Percentiles rank a stretch among this genome's conserved stretches.
These are phyloP conservation scores for Kradibia gibbosae DNA, from an alignment of 1,140 invertebrate genomes.

Conservation along the genomic window DNA sequence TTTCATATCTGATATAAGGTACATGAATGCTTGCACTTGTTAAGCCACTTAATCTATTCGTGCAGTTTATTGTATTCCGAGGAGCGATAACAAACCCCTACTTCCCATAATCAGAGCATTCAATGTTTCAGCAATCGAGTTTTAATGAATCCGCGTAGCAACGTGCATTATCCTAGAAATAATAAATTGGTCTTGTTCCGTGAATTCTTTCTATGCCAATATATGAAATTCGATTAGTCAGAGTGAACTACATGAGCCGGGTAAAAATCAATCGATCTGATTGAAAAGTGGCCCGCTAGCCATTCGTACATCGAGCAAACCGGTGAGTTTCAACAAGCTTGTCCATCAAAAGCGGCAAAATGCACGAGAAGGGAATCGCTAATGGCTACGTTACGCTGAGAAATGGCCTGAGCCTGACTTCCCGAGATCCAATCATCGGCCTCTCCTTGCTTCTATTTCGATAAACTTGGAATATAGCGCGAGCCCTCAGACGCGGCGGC, in stretches of 20 bases:
- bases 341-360: constrained; percentile 9
- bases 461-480: constrained; percentile 20
- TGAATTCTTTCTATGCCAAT: not conserved
- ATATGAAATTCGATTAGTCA: not conserved
- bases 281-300: not conserved
- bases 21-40: too few relatives aligned
- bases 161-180: not conserved
- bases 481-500: not conserved
- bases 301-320: not conserved
- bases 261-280: not conserved
- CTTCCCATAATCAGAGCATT: too few relatives aligned
- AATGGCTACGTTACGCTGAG: not conserved
- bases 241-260: not conserved
- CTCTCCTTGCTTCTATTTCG: not conserved
- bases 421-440: not conserved
- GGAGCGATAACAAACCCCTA: too few relatives aligned
- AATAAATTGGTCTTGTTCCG: not conserved
- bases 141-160: not conserved
- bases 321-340: not conserved
- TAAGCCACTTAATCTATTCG: too few relatives aligned
- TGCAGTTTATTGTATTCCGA: too few relatives aligned
- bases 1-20: too few relatives aligned
- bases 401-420: not conserved
- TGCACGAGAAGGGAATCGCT: not conserved
- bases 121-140: too few relatives aligned